phyloP scores from a whole-genome alignment of 2,888 invertebrate genomes.

The Heliconius erato region DNA sequence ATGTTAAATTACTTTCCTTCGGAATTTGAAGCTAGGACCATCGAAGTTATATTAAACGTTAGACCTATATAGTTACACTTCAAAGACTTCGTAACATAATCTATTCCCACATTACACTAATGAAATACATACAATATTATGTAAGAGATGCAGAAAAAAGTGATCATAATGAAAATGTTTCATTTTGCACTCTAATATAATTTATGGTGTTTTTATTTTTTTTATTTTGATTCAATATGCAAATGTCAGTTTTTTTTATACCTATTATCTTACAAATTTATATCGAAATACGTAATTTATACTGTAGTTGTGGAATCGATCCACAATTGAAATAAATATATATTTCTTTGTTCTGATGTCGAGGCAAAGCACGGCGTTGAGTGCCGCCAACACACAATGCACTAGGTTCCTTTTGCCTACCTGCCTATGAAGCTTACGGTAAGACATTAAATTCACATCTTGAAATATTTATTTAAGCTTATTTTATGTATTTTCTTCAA shows the following conservation, averaged over 20 bases:
- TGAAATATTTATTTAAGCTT: too few relatives aligned
- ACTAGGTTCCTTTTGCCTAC: too few relatives aligned
- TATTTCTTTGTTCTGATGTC: too few relatives aligned
- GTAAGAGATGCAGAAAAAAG: not conserved
- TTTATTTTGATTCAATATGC: not conserved
- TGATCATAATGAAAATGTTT: not conserved
- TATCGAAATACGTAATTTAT: too few relatives aligned
- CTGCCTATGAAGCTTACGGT: too few relatives aligned
- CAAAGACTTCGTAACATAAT: not conserved
- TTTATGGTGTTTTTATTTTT: not conserved
- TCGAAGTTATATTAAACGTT: not conserved
- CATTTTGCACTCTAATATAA: not conserved
- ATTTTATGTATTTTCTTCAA: too few relatives aligned
- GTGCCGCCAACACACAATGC: too few relatives aligned
- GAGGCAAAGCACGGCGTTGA: too few relatives aligned
- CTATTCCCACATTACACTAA: constrained; percentile 2
- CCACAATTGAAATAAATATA: too few relatives aligned
- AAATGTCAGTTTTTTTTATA: not conserved
- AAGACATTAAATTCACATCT: too few relatives aligned
- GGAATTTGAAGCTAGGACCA: not conserved
- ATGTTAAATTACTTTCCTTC: not conserved
- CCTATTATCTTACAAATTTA: not conserved
- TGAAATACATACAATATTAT: not conserved
- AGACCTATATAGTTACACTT: too few relatives aligned
- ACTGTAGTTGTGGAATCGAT: too few relatives aligned